These are phyloP conservation scores for Kryphioiulus occultus DNA, from an alignment of 2,888 invertebrate genomes.

Conservation along the genomic window DNA sequence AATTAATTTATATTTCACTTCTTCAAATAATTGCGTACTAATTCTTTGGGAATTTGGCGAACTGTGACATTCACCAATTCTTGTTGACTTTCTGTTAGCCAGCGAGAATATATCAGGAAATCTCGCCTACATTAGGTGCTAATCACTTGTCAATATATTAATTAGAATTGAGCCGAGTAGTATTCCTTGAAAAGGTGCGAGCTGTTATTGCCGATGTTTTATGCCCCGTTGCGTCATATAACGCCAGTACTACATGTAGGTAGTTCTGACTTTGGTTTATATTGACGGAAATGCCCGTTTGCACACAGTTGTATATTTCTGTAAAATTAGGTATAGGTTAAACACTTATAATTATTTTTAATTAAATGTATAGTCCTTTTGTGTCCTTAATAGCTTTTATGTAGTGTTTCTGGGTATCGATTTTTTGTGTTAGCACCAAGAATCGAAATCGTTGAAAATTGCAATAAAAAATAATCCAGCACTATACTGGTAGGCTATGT, in stretches of 20 bases:
- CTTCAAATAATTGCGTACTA: neutral
- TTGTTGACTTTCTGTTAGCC: neutral
- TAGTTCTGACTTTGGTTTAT: neutral
- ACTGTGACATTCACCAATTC: neutral
- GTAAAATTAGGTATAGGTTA: neutral
- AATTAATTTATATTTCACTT: neutral
- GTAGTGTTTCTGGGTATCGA: neutral
- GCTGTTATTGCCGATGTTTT: neutral
- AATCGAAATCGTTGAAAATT: neutral
- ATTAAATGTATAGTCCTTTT: neutral
- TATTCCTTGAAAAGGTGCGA: constrained; percentile 36
- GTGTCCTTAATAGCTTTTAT: neutral
- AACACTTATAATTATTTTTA: neutral
- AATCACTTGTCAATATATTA: constrained; percentile 2
- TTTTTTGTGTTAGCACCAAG: neutral
- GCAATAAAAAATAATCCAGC: no score
- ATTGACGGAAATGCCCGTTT: neutral
- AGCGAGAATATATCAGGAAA: neutral
- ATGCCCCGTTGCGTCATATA: neutral
- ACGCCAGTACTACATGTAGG: neutral
- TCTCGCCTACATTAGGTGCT: neutral
- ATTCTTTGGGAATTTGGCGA: neutral
- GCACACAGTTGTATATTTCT: neutral
- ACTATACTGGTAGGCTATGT: neutral
- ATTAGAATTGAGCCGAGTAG: constrained; percentile 5